phyloP scores from a whole-genome alignment of 2,888 invertebrate species.

The Brassicogethes aeneus region DNA sequence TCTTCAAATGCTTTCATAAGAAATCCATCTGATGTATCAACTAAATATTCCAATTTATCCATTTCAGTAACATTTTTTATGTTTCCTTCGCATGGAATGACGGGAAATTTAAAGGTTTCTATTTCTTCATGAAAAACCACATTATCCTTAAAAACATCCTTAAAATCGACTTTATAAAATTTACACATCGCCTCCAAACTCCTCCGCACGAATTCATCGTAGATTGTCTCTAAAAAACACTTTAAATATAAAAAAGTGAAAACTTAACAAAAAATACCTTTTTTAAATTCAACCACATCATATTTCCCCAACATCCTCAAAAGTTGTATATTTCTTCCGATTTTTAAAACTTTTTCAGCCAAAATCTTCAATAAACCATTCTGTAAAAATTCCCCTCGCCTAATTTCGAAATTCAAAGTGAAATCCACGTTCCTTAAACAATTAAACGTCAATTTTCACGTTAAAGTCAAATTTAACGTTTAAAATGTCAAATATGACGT shows the following conservation, averaged over 20 bases:
- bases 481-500: no score
- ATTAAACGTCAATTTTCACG: no score
- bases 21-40: slow-evolving; percentile 36
- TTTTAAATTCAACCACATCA: no score
- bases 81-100: slow-evolving; percentile 24
- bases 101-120: slow-evolving; percentile 20
- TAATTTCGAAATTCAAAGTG: not conserved
- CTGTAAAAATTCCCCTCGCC: no score
- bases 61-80: slow-evolving; percentile 30
- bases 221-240: slow-evolving; percentile 33
- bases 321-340: slow-evolving; percentile 35
- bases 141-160: slow-evolving; percentile 6
- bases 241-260: no score
- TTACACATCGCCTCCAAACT: slow-evolving; percentile 26
- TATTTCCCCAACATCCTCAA: slow-evolving; percentile 31
- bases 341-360: slow-evolving; percentile 28
- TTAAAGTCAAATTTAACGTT: no score
- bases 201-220: slow-evolving; percentile 30
- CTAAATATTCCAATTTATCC: slow-evolving; percentile 32
- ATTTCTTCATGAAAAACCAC: slow-evolving; percentile 7
- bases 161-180: slow-evolving; percentile 16
- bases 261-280: no score
- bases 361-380: slow-evolving; percentile 31
- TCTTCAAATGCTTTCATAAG: slow-evolving; percentile 41
- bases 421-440: not conserved